phyloP scores from a whole-genome alignment of 1,140 invertebrate species.

The Dolichoris vasculosae region DNA sequence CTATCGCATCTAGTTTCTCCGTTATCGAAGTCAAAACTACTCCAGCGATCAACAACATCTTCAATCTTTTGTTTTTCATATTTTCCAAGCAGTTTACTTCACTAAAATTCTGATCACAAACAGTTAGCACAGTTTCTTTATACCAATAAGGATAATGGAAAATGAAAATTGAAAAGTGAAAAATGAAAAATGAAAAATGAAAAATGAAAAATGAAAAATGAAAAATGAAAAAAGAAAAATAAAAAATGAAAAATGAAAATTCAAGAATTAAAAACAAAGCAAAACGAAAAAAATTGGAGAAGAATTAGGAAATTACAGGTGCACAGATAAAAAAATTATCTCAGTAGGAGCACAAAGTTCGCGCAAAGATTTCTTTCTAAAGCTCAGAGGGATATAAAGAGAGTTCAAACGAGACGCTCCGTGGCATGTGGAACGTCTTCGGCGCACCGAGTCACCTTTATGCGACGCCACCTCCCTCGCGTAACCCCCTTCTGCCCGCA shows the following conservation, averaged over 20 bases:
- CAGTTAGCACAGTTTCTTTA: neutral
- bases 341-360: neutral
- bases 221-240: neutral
- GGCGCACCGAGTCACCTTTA: slow-evolving; percentile 69
- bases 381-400: slow-evolving; percentile 7
- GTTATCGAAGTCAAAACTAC: neutral
- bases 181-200: neutral
- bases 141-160: too few species aligned
- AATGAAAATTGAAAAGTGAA: neutral
- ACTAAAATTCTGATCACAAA: neutral
- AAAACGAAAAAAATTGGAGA: neutral
- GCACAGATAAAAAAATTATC: neutral
- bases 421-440: slow-evolving; percentile 66
- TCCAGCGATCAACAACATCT: neutral
- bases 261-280: too few species aligned
- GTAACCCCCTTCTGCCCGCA: slow-evolving; percentile 18
- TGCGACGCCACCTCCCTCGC: slow-evolving; percentile 63
- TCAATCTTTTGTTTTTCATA: neutral
- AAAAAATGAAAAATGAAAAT: neutral
- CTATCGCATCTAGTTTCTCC: neutral
- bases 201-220: too few species aligned
- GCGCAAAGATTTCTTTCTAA: neutral
- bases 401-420: slow-evolving; percentile 61
- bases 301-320: neutral
- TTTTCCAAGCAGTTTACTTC: neutral